Evolutionary conservation across 2,797 vertebrate species (phyloP).

Genomic region (Pteropus rufus): DNA sequence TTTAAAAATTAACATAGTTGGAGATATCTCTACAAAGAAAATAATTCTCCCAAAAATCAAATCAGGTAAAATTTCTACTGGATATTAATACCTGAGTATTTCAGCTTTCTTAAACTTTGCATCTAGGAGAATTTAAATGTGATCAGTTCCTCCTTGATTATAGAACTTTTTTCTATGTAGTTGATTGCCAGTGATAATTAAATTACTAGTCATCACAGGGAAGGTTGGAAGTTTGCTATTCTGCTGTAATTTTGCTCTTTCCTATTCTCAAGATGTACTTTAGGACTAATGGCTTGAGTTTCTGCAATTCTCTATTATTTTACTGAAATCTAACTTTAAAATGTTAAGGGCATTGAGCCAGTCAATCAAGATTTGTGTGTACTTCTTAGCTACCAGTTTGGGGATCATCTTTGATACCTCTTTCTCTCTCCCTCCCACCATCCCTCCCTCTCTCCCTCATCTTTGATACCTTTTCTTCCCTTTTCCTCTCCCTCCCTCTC

Average conservation of each 20-base stretch:
- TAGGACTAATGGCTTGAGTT: not conserved
- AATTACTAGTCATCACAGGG: not conserved
- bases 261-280: not conserved
- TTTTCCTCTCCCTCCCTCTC: too few relatives aligned
- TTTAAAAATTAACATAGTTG: constrained; percentile 25
- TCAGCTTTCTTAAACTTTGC: not conserved
- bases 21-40: not conserved
- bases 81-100: not conserved
- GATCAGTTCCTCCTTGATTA: constrained; percentile 6
- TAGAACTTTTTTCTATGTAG: not conserved
- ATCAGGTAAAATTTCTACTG: not conserved
- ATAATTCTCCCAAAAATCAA: not conserved
- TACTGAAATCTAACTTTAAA: not conserved
- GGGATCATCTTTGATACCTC: not conserved
- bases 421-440: not conserved
- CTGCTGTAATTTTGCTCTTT: not conserved
- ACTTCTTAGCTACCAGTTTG: not conserved
- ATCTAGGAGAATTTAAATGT: constrained; percentile 29
- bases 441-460: not conserved
- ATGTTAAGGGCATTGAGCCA: not conserved
- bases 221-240: not conserved
- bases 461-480: too few relatives aligned
- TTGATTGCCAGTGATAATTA: constrained; percentile 37
- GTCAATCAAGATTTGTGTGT: not conserved
- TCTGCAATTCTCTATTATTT: not conserved